Evolutionary conservation across 1,140 invertebrate genomes (phyloP).

Genomic region (Drosophila grimshawi): DNA sequence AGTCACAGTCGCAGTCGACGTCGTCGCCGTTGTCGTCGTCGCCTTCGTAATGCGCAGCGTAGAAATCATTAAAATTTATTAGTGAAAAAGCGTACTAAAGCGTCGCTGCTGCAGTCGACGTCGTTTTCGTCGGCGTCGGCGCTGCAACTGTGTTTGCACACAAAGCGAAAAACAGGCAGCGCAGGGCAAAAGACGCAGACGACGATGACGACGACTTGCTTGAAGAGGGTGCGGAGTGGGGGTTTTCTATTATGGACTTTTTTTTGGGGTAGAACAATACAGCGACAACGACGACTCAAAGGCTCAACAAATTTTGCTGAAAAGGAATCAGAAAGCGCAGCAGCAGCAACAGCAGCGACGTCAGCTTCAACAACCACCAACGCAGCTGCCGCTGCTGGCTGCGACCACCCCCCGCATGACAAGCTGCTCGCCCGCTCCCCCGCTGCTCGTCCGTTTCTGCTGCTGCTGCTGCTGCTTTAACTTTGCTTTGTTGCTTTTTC

Average conservation of each 20-base stretch:
- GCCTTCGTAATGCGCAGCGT: slow-evolving; percentile 67
- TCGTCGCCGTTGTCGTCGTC: slow-evolving; percentile 12
- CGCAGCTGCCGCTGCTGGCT: slow-evolving; percentile 39
- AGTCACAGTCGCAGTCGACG: slow-evolving; percentile 20
- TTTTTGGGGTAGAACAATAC: slow-evolving; percentile 74
- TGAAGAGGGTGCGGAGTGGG: slow-evolving; percentile 18
- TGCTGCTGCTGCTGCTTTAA: slow-evolving; percentile 25
- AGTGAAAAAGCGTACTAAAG: slow-evolving; percentile 53
- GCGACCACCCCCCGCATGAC: slow-evolving; percentile 46
- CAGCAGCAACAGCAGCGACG: slow-evolving; percentile 40
- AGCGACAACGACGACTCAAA: slow-evolving; percentile 48
- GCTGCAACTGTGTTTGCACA: slow-evolving; percentile 52
- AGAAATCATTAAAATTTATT: slow-evolving; percentile 77
- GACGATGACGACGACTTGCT: slow-evolving; percentile 22
- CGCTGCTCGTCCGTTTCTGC: slow-evolving; percentile 1
- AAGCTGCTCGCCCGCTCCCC: slow-evolving; percentile 13
- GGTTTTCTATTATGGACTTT: slow-evolving; percentile 66
- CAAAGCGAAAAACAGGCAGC: slow-evolving; percentile 37
- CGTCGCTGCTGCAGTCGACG: slow-evolving; percentile 22
- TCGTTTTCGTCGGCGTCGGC: slow-evolving; percentile 41
- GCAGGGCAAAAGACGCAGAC: slow-evolving; percentile 27
- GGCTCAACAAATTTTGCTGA: slow-evolving; percentile 79
- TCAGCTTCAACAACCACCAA: slow-evolving; percentile 63
- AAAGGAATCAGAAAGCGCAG: slow-evolving; percentile 75
- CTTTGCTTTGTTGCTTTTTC: slow-evolving; percentile 57